phyloP scores from a whole-genome alignment of 2,113 vertebrate species.

The Edolisoma coerulescens region DNA sequence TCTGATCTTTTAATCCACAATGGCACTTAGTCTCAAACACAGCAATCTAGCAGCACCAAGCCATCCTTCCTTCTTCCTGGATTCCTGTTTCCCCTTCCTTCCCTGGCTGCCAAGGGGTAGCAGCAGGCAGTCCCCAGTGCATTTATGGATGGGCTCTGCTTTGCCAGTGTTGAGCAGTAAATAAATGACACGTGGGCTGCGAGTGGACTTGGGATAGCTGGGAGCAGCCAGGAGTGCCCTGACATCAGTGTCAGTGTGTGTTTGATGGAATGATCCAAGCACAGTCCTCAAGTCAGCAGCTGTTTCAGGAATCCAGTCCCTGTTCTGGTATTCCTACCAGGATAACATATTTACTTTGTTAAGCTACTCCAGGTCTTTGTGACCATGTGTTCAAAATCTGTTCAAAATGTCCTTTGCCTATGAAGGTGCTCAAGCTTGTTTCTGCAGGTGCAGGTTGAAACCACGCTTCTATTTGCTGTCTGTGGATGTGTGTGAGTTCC shows the following conservation, averaged over 20 bases:
- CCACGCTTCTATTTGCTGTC: not conserved
- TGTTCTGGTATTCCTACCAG: not conserved
- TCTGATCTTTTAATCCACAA: not conserved
- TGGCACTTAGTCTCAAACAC: not conserved
- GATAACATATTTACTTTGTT: not conserved
- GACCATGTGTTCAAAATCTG: accelerated
- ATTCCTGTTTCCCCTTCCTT: not conserved
- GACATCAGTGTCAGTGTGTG: not conserved
- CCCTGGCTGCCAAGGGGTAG: not conserved
- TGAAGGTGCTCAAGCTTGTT: not conserved
- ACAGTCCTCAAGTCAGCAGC: not conserved
- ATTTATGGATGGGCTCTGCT: not conserved
- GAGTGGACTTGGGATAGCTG: not conserved
- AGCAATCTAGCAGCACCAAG: not conserved
- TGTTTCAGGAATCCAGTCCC: not conserved
- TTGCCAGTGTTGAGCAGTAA: not conserved
- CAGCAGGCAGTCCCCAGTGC: not conserved
- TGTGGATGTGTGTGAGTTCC: not conserved
- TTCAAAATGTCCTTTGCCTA: not conserved
- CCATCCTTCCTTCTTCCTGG: not conserved
- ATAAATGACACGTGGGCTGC: not conserved
- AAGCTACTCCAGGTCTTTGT: not conserved
- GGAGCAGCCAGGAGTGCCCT: not conserved
- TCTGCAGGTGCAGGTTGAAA: not conserved
- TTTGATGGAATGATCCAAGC: not conserved